phyloP scores from a whole-genome alignment of 1,140 invertebrate genomes.

The Adoxophyes honmai region DNA sequence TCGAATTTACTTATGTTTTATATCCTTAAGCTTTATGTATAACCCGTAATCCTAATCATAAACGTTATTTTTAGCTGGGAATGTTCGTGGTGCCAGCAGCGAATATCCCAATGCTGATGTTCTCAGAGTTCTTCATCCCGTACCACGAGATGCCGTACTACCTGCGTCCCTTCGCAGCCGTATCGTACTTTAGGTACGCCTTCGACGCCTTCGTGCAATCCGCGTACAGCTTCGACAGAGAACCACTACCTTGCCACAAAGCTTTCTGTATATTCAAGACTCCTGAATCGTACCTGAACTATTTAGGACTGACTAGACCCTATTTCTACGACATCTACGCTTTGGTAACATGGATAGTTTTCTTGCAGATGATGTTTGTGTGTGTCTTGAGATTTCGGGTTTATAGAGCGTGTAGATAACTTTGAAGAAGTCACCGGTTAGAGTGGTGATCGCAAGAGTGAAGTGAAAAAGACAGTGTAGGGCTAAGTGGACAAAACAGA shows the following conservation, averaged over 20 bases:
- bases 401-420: constrained; percentile 58
- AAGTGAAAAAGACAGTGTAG: no score
- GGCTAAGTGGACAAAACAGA: no score
- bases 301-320: constrained; percentile 73
- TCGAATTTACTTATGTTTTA: no score
- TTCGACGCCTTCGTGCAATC: constrained; percentile 88
- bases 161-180: constrained; percentile 82
- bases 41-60: no score
- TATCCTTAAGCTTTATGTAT: no score
- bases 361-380: constrained; percentile 57
- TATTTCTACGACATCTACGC: constrained; percentile 86
- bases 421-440: no score
- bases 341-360: constrained; percentile 80
- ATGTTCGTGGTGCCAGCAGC: constrained; percentile 89
- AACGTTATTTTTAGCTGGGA: constrained; percentile 78
- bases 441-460: no score
- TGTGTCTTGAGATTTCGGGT: constrained; percentile 56
- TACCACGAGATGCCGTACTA: constrained; percentile 86
- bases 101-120: constrained; percentile 90
- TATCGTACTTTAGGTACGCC: constrained; percentile 89
- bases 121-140: constrained; percentile 91
- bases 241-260: constrained; percentile 75
- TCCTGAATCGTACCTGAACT: constrained; percentile 66
- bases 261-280: constrained; percentile 69
- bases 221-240: constrained; percentile 84